Evolutionary conservation across 2,888 invertebrate genomes (phyloP).

Genomic region (Apocheima hispidaria): DNA sequence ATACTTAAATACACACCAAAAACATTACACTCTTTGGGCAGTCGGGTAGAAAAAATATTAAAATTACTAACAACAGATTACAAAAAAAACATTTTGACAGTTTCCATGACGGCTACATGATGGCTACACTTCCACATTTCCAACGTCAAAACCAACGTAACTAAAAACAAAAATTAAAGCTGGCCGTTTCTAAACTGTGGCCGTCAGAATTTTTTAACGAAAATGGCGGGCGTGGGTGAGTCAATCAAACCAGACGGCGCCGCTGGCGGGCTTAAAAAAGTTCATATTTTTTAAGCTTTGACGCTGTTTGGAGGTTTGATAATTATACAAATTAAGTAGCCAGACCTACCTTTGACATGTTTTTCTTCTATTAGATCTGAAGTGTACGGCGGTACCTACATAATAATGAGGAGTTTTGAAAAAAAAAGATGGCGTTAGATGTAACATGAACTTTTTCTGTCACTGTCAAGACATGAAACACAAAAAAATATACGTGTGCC

Average conservation of each 20-base stretch:
- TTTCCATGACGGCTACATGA: background rate
- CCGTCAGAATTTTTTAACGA: conserved; percentile 38
- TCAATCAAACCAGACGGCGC: conserved; percentile 38
- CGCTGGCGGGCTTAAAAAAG: conserved; percentile 17
- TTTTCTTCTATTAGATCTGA: too few species aligned
- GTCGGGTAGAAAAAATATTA: too few species aligned
- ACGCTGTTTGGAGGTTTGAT: background rate
- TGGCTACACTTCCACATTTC: conserved; percentile 17
- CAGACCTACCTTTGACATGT: too few species aligned
- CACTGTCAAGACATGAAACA: too few species aligned
- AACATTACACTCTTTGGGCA: too few species aligned
- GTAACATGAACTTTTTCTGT: too few species aligned
- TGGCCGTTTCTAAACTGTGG: conserved; percentile 33
- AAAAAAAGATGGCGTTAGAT: too few species aligned
- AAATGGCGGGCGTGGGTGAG: conserved; percentile 27
- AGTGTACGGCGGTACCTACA: too few species aligned
- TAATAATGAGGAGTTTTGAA: too few species aligned
- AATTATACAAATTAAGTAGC: background rate
- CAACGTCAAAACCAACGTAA: conserved; percentile 32
- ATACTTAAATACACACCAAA: too few species aligned
- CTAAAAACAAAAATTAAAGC: conserved; percentile 43
- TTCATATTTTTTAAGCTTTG: conserved; percentile 8
- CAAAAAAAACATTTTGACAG: conserved; percentile 2
- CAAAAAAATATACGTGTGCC: too few species aligned
- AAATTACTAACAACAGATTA: background rate